phyloP scores from a whole-genome alignment of 2,797 vertebrate species.

The Macrochelys suwanniensis region DNA sequence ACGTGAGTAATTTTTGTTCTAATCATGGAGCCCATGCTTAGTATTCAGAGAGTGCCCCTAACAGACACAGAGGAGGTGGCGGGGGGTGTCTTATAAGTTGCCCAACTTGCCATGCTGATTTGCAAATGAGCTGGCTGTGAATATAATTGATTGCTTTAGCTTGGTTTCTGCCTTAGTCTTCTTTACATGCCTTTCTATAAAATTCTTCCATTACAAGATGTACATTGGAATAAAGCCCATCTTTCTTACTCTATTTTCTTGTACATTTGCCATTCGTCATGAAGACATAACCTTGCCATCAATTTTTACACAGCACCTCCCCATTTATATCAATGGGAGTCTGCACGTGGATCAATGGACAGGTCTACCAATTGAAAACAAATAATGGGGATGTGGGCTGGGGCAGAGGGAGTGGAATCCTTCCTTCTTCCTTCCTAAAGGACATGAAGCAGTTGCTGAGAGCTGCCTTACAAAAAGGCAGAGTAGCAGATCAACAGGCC shows the following conservation, averaged over 20 bases:
- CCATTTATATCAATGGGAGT: background rate
- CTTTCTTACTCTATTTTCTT: background rate
- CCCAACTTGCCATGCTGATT: background rate
- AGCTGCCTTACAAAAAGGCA: background rate
- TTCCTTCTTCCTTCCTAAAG: fast-evolving
- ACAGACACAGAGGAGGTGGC: background rate
- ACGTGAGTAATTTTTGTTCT: conserved; percentile 22
- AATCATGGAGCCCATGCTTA: conserved; percentile 31
- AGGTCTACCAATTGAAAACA: fast-evolving
- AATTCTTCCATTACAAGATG: background rate
- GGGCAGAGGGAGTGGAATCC: fast-evolving
- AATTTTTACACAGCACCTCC: background rate
- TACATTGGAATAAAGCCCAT: background rate
- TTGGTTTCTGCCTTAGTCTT: background rate
- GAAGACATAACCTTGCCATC: background rate
- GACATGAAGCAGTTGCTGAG: background rate
- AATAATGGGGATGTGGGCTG: background rate
- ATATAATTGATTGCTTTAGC: background rate
- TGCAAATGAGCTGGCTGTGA: conserved; percentile 21
- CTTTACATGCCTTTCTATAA: background rate
- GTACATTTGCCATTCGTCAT: fast-evolving
- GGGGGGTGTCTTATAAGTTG: background rate
- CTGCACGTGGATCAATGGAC: background rate
- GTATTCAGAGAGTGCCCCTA: background rate
- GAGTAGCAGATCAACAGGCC: background rate